Percentiles rank a stretch among this genome's conserved stretches.
Evolutionary conservation across 2,888 invertebrate species (phyloP).

Genomic region (Oscheius sp.): DNA sequence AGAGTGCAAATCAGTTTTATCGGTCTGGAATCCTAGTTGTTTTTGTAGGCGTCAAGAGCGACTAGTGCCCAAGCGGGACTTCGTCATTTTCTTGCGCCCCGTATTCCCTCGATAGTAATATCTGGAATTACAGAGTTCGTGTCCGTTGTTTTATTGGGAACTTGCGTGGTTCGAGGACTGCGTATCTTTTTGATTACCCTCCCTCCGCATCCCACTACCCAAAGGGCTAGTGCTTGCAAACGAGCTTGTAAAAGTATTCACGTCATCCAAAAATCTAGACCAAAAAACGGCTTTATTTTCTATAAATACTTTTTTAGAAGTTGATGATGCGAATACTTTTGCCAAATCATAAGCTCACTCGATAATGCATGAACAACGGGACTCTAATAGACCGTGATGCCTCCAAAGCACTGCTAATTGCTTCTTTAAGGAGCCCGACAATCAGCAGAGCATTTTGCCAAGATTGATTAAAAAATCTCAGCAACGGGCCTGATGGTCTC

Average conservation of each 20-base stretch:
- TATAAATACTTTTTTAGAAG: neutral
- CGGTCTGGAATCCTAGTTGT: neutral
- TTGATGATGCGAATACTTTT: neutral
- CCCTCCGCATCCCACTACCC: neutral
- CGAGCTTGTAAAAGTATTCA: conserved; percentile 8
- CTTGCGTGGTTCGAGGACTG: conserved; percentile 10
- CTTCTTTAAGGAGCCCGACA: neutral
- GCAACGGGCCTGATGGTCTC: neutral
- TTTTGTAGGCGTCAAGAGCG: conserved; percentile 15
- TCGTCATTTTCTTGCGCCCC: conserved; percentile 16
- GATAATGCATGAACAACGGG: conserved; percentile 24
- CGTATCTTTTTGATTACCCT: conserved; percentile 18
- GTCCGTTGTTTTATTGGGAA: conserved; percentile 26
- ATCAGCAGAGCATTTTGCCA: neutral
- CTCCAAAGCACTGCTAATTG: conserved; percentile 21
- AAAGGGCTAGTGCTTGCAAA: neutral
- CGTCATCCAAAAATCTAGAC: conserved; percentile 2
- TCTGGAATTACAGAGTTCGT: conserved; percentile 31
- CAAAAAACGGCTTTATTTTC: neutral
- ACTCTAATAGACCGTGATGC: conserved; percentile 1
- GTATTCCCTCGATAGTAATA: conserved; percentile 32
- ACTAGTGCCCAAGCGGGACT: neutral
- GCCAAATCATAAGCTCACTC: conserved; percentile 23
- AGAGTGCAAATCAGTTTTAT: conserved; percentile 18
- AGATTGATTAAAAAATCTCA: conserved; percentile 10